Base-by-base conservation (phyloP, 2,888 invertebrate genomes). In the Limenitis camilla region DNA sequence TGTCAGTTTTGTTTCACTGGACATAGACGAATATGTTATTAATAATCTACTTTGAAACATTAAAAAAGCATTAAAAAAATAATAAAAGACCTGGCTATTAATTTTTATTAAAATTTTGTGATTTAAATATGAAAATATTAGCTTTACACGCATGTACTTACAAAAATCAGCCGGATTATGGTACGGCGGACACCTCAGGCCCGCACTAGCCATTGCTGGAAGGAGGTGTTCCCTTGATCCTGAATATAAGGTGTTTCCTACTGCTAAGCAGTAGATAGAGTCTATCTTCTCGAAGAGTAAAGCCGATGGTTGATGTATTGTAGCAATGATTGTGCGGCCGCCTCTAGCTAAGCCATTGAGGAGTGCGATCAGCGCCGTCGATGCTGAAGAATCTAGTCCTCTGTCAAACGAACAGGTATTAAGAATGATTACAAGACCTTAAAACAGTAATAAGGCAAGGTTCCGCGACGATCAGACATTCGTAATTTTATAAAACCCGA, bases 81-180 rank as follows among this genome's bases (percentile, higher is more conserved):
- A 19, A 19, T 19, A 19, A 19, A 19, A 19, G 19, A 19, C 19
- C 19, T 19, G 19, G 1, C 2, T 19, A 19, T 19, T 19, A 19
- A 19, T 19, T 19, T 19, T 19, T 19, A 19, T 2, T 19, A 19
- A 19, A 2, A 2, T 19, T 19, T 19, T 19, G n/a, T n/a, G n/a
- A n/a, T n/a, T n/a, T n/a, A n/a, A n/a, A n/a, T n/a, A n/a, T n/a
- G n/a, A 2, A 19, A 19, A 3, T 1, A 19, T 19, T 19, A 19
- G 19, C 19, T 19, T 2, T 3, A 19, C 19, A 19, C 19, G 19
- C 2, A 19, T 19, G 3, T 49, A 90, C 93, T 91, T 86, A 97
- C 97, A 89, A 80, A 95, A 98, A 86, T 98, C 98, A 7, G 98
- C 97, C 0, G 98, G 98, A 77, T 98, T 98, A 80, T 98, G 97